Conservation (phyloP, 2,888 invertebrate genomes). For the Drosophila emarginata region DNA sequence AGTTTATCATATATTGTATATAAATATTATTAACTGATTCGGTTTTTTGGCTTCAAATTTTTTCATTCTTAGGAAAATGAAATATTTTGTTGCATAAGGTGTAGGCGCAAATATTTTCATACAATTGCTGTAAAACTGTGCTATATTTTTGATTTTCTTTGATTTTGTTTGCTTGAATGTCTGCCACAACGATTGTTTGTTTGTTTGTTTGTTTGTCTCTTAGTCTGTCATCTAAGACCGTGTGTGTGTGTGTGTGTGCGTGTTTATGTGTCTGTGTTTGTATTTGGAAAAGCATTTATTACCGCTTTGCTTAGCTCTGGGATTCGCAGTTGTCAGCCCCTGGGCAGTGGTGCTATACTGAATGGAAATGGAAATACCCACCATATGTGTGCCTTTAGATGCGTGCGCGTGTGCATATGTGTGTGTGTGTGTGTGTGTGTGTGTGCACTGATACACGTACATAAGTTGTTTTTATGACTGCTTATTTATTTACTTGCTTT, state of each 20-base stretch:
- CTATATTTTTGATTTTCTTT: background rate
- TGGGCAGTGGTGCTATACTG: slow-evolving; percentile 37
- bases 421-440: background rate
- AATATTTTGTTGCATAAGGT: slow-evolving; percentile 43
- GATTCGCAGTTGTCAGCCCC: slow-evolving; percentile 17
- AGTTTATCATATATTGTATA: too few species aligned
- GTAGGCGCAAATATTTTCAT: slow-evolving; percentile 23
- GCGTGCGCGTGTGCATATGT: background rate
- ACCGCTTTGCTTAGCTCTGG: slow-evolving; percentile 38
- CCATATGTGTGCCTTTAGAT: slow-evolving; percentile 29
- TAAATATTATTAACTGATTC: background rate
- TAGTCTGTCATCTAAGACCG: background rate
- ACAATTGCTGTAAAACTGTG: slow-evolving; percentile 27
- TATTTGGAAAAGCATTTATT: slow-evolving; percentile 67
- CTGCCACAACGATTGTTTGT: slow-evolving; percentile 2
- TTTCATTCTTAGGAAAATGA: background rate
- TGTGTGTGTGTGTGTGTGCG: slow-evolving; percentile 1
- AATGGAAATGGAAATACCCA: slow-evolving; percentile 67
- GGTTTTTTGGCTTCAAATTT: background rate
- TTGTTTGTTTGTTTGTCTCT: slow-evolving; percentile 21
- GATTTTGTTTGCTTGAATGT: background rate
- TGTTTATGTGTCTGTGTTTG: slow-evolving; percentile 28
- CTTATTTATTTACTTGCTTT: slow-evolving; percentile 72
- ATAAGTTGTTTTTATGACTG: slow-evolving; percentile 70
- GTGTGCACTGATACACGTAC: background rate